Evolutionary conservation across 1,140 invertebrate species (phyloP).

Genomic region (Brachystomella parvula): DNA sequence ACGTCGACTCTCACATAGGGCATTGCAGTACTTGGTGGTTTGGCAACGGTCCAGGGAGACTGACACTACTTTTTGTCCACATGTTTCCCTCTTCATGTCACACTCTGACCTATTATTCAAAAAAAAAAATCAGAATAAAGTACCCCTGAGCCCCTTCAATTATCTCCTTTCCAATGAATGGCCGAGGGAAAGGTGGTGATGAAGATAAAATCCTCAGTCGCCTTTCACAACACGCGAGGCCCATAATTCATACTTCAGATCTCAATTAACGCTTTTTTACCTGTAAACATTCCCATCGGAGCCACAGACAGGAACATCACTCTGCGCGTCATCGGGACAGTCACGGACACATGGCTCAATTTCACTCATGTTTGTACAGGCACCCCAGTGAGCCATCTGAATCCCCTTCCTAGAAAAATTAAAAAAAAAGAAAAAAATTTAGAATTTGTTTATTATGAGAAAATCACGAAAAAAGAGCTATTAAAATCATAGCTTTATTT

Average conservation of each 20-base stretch:
- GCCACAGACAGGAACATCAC: conserved; percentile 71
- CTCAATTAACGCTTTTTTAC: conserved; percentile 44
- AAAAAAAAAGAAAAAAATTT: background rate
- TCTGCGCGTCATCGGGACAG: conserved; percentile 55
- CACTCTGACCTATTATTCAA: conserved; percentile 63
- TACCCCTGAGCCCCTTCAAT: background rate
- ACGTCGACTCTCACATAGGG: conserved; percentile 58
- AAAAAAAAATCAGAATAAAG: background rate
- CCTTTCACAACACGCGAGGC: background rate
- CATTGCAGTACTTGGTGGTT: conserved; percentile 70
- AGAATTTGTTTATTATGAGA: background rate
- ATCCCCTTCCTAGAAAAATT: conserved; percentile 59
- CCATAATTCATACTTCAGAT: background rate
- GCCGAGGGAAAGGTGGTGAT: no score
- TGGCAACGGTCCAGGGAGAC: conserved; percentile 70
- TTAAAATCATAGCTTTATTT: no score
- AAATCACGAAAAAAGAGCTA: no score
- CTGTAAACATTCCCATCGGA: conserved; percentile 85
- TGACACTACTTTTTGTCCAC: conserved; percentile 70
- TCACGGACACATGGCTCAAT: conserved; percentile 46
- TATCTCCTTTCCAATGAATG: background rate
- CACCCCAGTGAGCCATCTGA: conserved; percentile 74
- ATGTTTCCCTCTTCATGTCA: conserved; percentile 72
- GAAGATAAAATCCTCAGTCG: no score
- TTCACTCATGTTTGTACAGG: conserved; percentile 67